These are phyloP conservation scores for Tapirus terrestris DNA, from an alignment of 2,113 vertebrate species.

Conservation along the genomic window DNA sequence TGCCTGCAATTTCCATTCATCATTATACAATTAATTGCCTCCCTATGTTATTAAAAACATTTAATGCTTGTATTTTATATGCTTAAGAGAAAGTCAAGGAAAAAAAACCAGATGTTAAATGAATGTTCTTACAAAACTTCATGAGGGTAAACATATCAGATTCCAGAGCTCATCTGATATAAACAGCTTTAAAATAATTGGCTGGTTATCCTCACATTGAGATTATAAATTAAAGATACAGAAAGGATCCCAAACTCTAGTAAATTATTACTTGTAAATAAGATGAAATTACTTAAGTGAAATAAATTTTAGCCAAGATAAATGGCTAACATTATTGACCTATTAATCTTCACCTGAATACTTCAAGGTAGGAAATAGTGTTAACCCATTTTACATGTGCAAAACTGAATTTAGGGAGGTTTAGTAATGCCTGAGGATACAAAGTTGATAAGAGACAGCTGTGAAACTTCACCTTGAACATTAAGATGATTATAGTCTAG, in stretches of 20 bases:
- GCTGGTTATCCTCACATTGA: not conserved
- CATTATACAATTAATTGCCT: not conserved
- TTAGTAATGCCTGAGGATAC: not conserved
- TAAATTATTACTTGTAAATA: slow-evolving; percentile 38
- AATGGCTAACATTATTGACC: not conserved
- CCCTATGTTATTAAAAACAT: not conserved
- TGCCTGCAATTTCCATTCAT: not conserved
- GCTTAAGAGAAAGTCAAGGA: not conserved
- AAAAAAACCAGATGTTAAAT: not conserved
- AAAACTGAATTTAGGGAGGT: not conserved
- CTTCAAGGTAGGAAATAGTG: not conserved
- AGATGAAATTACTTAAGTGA: slow-evolving; percentile 1
- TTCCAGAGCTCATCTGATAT: not conserved
- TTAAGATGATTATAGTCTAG: not conserved
- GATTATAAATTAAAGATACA: not conserved
- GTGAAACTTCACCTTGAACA: not conserved
- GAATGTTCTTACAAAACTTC: not conserved
- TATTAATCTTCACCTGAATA: not conserved
- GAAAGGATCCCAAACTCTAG: not conserved
- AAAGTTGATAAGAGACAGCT: not conserved
- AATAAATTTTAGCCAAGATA: not conserved
- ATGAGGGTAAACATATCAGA: not conserved
- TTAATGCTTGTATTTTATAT: slow-evolving; percentile 26
- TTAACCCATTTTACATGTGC: not conserved
- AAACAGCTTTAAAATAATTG: slow-evolving; percentile 22